A percentile compares a stretch with the other conserved stretches of the same genome.
Conservation (phyloP, 2,113 vertebrate genomes). For the Anarhynchus alexandrinus region DNA sequence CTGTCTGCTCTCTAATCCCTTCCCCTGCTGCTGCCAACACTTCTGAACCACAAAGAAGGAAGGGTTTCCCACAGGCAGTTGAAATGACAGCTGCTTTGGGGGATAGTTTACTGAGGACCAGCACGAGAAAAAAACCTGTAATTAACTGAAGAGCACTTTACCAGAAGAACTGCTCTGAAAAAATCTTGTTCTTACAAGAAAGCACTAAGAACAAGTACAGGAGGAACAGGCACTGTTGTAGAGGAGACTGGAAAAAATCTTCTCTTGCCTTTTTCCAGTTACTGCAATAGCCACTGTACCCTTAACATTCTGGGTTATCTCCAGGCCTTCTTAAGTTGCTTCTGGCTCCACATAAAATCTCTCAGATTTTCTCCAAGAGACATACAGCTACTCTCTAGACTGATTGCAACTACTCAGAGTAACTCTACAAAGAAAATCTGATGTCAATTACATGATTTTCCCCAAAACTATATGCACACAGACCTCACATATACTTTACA, state of each 20-base stretch:
- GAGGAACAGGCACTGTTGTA: not conserved
- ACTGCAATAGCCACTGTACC: not conserved
- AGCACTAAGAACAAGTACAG: not conserved
- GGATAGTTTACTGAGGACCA: not conserved
- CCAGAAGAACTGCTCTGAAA: not conserved
- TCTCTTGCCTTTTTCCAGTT: not conserved
- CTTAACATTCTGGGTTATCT: not conserved
- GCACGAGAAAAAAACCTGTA: not conserved
- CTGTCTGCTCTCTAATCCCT: not conserved
- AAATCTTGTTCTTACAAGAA: not conserved
- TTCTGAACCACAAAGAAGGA: not conserved
- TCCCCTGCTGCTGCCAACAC: not conserved
- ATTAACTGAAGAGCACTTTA: not conserved
- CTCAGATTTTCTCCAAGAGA: not conserved
- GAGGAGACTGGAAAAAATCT: not conserved
- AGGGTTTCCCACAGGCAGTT: not conserved
- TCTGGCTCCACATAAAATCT: not conserved
- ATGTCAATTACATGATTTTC: not conserved
- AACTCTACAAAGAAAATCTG: not conserved
- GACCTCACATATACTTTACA: not conserved
- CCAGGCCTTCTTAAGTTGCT: not conserved
- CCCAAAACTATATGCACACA: not conserved
- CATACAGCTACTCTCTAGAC: not conserved
- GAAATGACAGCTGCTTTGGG: not conserved
- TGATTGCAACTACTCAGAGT: not conserved